Base-by-base conservation (phyloP, 1,140 invertebrate species). In the Tetramorium parvispinum region DNA sequence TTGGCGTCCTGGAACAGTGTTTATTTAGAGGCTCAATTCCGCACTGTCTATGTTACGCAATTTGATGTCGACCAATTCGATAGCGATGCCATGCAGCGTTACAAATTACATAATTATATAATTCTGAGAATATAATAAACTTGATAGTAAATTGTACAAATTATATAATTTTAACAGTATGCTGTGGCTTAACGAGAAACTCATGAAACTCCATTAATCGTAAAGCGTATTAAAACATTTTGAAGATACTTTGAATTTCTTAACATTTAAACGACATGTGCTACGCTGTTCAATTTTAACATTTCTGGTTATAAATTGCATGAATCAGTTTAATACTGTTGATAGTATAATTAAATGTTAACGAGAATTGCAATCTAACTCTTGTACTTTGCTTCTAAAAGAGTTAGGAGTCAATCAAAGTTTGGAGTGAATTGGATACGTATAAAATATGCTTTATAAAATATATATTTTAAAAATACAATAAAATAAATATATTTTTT, bases 1-100 rank as follows among this genome's bases (percentile, higher is more conserved):
- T 94, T 95, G 18, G 90, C 37, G 63, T 94, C 92, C 89, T 93
- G 88, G 76, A 90, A 88, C 77, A 65, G 77, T 40, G 79, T 59
- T 51, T 79, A 51, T 68, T 86, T 66, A 86, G 27, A 68, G 8
- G 37, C 24, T 43, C 16, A 40, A 78, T 78, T 73, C 37, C 16
- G 24, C 10, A 40, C 24, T 32, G 32, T 3, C 6, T 40, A 18
- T 40, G 40, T 63, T 55, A 0, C 5, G 13, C 18, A 68, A 61
- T 77, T 63, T 46, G 18, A 51, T 40, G 16, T 43, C 11, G 32
- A 18, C 3, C 7, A 57, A 57, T 57, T n/a, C 8, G 21, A 37
- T n/a, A 2, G 18, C 27, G 40, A 49, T 21, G 11, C 10, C 13
- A 46, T 18, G 7, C 40, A 21, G 18, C 2, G 32, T 70, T 7